These are phyloP conservation scores for Meteorus sp. DNA, from an alignment of 1,140 invertebrate genomes.

Conservation along the genomic window DNA sequence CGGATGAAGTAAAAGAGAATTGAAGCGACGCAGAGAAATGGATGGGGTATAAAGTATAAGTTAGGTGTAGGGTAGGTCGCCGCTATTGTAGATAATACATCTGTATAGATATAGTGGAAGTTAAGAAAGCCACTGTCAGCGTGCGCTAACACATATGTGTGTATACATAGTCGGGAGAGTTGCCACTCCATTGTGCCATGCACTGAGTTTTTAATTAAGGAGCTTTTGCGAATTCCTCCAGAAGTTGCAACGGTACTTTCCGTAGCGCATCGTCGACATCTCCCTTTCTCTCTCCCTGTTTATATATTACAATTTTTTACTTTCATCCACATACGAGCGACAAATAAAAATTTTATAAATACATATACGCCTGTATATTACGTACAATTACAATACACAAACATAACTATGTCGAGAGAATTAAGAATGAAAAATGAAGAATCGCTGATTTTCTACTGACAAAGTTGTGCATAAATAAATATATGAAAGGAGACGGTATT, in stretches of 20 bases:
- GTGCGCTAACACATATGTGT: slow-evolving; percentile 7
- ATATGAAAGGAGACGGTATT: slow-evolving; percentile 17
- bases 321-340: too few relatives aligned
- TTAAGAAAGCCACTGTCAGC: slow-evolving; percentile 20
- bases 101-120: slow-evolving; percentile 12
- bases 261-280: neutral
- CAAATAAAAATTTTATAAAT: too few relatives aligned
- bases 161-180: slow-evolving; percentile 38
- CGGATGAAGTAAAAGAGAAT: slow-evolving; percentile 10
- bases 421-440: neutral
- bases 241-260: slow-evolving; percentile 24
- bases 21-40: neutral
- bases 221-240: slow-evolving; percentile 41
- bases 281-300: too few relatives aligned
- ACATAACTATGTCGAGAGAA: slow-evolving; percentile 1
- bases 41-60: too few relatives aligned
- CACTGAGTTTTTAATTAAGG: slow-evolving; percentile 48
- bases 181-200: slow-evolving; percentile 47
- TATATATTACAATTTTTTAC: too few relatives aligned
- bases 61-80: slow-evolving; percentile 17
- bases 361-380: too few relatives aligned
- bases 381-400: too few relatives aligned
- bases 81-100: neutral
- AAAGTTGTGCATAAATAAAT: slow-evolving; percentile 3
- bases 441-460: neutral